Percentiles rank a stretch among this genome's conserved stretches.
Evolutionary conservation across 2,888 invertebrate species (phyloP).

Genomic region (Eristalis pertinax): DNA sequence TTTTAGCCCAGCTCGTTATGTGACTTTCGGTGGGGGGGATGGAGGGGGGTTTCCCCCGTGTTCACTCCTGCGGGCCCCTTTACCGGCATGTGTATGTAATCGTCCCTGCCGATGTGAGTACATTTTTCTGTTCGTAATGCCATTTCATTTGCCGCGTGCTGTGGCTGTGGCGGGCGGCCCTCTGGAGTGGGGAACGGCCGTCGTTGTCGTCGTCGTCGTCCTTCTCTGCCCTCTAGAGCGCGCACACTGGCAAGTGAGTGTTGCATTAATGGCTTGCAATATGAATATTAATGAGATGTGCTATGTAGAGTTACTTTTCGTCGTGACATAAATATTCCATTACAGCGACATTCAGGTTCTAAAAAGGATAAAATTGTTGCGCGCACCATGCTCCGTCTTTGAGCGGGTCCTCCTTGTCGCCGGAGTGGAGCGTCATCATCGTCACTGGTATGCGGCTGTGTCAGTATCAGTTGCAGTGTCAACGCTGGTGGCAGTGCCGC

Average conservation of each 20-base stretch:
- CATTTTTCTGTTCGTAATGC: constrained; percentile 63
- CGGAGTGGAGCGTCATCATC: constrained; percentile 13
- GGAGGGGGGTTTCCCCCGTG: constrained; percentile 9
- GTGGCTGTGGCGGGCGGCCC: constrained; percentile 9
- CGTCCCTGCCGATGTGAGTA: constrained; percentile 39
- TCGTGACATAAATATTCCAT: constrained; percentile 72
- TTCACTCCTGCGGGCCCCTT: constrained; percentile 8
- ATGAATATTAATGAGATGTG: constrained; percentile 72
- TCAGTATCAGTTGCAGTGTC: constrained; percentile 8
- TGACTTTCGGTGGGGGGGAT: constrained; percentile 46
- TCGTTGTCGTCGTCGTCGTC: background rate
- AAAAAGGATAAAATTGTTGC: constrained; percentile 70
- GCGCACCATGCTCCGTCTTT: constrained; percentile 39
- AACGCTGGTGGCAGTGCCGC: background rate
- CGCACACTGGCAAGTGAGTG: constrained; percentile 48
- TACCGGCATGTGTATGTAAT: background rate
- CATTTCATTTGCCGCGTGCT: constrained; percentile 56
- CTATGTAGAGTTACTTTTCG: constrained; percentile 60
- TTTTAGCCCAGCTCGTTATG: constrained; percentile 62
- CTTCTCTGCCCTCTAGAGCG: background rate
- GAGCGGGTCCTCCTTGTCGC: background rate
- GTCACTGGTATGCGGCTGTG: constrained; percentile 1
- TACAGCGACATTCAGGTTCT: constrained; percentile 65
- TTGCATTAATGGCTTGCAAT: constrained; percentile 72
- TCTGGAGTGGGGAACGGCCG: constrained; percentile 2